A percentile compares a stretch with the other conserved stretches of the same genome.
Conservation (phyloP, 2,113 vertebrate species). For the Puntigrus tetrazona region DNA sequence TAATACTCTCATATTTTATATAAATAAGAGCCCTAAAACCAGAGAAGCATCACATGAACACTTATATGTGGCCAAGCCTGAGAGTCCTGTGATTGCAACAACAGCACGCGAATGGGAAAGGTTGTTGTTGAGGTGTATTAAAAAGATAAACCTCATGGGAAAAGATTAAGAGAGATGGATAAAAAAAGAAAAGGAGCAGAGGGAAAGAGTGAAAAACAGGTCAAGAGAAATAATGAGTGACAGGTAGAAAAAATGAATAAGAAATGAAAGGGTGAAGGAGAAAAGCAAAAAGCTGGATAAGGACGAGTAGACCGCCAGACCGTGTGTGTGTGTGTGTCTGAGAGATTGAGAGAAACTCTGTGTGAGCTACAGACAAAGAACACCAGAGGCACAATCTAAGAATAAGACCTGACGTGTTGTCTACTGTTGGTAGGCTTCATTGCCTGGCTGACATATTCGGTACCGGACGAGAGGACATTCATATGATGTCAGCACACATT, state of each 20-base stretch:
- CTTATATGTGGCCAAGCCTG: conserved; percentile 14
- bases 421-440: conserved; percentile 54
- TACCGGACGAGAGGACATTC: conserved; percentile 70
- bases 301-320: background rate
- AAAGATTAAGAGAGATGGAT: background rate
- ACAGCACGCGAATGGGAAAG: background rate
- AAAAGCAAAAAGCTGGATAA: conserved; percentile 18
- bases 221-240: conserved; percentile 30
- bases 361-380: conserved; percentile 35
- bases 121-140: conserved; percentile 9
- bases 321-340: background rate
- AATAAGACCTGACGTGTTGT: conserved; percentile 40
- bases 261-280: background rate
- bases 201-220: conserved; percentile 16
- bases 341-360: conserved; percentile 18
- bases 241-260: conserved; percentile 15
- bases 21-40: conserved; percentile 23
- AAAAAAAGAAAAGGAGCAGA: background rate
- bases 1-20: background rate
- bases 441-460: conserved; percentile 70
- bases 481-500: conserved; percentile 73
- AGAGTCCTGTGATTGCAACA: conserved; percentile 26
- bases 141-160: background rate
- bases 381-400: conserved; percentile 42
- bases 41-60: conserved; percentile 7